Conservation (phyloP, 2,888 invertebrate genomes). For the Leucophora obtusa region DNA sequence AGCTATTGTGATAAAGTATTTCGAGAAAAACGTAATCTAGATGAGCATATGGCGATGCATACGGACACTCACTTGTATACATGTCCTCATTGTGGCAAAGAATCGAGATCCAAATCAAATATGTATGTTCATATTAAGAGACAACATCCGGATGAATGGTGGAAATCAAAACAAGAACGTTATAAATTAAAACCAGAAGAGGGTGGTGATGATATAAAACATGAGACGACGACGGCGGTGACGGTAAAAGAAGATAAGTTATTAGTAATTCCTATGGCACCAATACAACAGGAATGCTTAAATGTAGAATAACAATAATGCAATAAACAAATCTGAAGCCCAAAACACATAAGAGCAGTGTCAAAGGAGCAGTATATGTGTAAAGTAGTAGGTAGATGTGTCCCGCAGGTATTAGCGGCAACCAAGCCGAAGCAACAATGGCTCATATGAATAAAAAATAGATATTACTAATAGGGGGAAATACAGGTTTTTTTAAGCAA, state of each 20-base stretch:
- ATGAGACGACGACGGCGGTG: background rate
- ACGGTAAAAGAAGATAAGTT: background rate
- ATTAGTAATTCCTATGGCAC: background rate
- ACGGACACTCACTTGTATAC: slow-evolving; percentile 74
- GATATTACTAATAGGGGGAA: no score
- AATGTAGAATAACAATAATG: background rate
- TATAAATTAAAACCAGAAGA: slow-evolving; percentile 54
- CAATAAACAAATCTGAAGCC: background rate
- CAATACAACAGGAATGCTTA: slow-evolving; percentile 10
- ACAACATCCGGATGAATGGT: slow-evolving; percentile 73
- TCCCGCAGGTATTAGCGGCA: no score
- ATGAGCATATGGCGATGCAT: slow-evolving; percentile 75
- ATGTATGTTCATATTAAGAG: slow-evolving; percentile 76
- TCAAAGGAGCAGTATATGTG: no score
- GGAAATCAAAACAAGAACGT: slow-evolving; percentile 70
- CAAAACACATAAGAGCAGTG: background rate
- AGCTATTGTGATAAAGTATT: slow-evolving; percentile 74
- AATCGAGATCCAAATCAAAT: slow-evolving; percentile 74
- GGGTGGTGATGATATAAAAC: background rate
- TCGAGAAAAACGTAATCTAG: slow-evolving; percentile 72
- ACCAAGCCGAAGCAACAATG: no score
- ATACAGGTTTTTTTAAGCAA: no score
- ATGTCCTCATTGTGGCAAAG: slow-evolving; percentile 74
- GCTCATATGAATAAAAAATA: no score
- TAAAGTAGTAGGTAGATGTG: no score